Evolutionary conservation across 2,797 vertebrate species (phyloP).

Genomic region (Etheostoma perlongum): DNA sequence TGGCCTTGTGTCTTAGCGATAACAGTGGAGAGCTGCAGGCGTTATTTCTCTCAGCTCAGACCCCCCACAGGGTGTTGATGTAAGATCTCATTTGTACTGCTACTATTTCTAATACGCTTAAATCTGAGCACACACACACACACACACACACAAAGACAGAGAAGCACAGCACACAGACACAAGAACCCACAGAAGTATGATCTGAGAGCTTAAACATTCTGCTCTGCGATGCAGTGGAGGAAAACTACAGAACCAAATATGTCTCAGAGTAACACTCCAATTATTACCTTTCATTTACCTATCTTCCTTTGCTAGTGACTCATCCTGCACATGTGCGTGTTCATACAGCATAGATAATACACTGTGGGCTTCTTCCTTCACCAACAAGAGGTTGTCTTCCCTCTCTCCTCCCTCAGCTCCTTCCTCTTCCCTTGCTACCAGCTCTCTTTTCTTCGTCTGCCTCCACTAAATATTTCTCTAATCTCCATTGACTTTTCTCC

Average conservation of each 20-base stretch:
- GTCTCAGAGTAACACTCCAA: conserved; percentile 44
- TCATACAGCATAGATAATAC: conserved; percentile 62
- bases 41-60: conserved; percentile 56
- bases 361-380: conserved; percentile 47
- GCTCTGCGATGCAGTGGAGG: conserved; percentile 29
- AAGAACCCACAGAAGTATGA: conserved; percentile 43
- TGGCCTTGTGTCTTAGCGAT: conserved; percentile 51
- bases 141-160: conserved; percentile 11
- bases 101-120: conserved; percentile 63
- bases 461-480: conserved; percentile 47
- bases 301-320: conserved; percentile 59
- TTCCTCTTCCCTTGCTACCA: conserved; percentile 34
- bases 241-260: conserved; percentile 38
- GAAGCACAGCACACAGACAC: conserved; percentile 22
- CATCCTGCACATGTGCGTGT: conserved; percentile 45
- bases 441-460: conserved; percentile 53
- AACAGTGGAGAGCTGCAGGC: conserved; percentile 58
- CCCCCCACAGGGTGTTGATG: conserved; percentile 68
- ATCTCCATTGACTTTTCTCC: conserved; percentile 47
- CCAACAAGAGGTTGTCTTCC: conserved; percentile 49
- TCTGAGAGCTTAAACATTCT: conserved; percentile 62
- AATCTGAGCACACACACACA: conserved; percentile 36
- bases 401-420: conserved; percentile 40
- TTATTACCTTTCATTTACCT: conserved; percentile 64
- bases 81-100: conserved; percentile 71